Conservation (phyloP, 2,113 vertebrate genomes). For the Tonatia bakeri region DNA sequence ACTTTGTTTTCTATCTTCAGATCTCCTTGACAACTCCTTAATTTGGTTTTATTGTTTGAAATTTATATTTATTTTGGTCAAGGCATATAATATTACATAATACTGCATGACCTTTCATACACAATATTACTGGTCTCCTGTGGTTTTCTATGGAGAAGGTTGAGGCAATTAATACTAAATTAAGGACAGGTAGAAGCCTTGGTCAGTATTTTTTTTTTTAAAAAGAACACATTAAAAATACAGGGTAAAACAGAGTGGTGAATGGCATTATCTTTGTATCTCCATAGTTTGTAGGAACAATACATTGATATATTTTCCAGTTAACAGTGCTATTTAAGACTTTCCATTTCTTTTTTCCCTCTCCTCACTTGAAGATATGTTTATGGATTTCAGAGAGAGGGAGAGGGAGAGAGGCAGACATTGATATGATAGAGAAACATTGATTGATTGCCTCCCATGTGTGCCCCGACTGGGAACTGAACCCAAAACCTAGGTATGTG, state of each 20-base stretch:
- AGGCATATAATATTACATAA: background rate
- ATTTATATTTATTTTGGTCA: slow-evolving; percentile 6
- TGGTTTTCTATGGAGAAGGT: background rate
- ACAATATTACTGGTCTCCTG: background rate
- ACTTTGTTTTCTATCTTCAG: background rate
- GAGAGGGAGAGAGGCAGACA: no score
- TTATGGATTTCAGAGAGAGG: no score
- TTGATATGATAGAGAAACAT: no score
- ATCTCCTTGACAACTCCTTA: background rate
- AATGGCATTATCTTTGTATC: background rate
- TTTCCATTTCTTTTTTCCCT: background rate
- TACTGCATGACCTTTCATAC: background rate
- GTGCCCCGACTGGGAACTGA: no score
- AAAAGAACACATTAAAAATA: background rate
- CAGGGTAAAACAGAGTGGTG: background rate
- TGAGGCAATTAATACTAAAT: background rate
- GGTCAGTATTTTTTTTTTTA: background rate
- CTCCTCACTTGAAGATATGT: no score
- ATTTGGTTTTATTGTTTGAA: slow-evolving; percentile 4
- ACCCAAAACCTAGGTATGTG: no score
- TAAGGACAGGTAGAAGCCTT: background rate
- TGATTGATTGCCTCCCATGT: no score
- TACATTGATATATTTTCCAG: background rate
- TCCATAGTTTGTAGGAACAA: background rate
- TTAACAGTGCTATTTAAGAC: background rate